A percentile compares a stretch with the other conserved stretches of the same genome.
Evolutionary conservation across 2,888 invertebrate species (phyloP).

Genomic region (Xestia c-nigrum): DNA sequence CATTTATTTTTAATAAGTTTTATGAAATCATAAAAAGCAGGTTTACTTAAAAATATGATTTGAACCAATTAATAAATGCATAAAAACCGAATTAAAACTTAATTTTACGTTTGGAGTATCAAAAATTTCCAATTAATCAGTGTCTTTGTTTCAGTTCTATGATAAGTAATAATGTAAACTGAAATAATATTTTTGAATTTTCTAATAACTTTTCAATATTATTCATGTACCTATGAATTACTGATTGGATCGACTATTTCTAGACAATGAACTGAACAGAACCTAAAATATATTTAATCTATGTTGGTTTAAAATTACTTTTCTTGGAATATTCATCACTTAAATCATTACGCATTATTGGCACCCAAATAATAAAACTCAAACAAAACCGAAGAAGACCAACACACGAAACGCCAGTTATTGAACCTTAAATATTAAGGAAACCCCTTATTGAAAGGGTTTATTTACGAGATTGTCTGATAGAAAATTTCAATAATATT

Average conservation of each 20-base stretch:
- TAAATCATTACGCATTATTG: background rate
- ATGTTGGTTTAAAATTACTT: background rate
- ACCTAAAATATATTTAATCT: background rate
- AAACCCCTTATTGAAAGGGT: constrained; percentile 10
- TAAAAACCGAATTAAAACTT: background rate
- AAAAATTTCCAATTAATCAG: constrained; percentile 27
- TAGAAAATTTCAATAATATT: constrained; percentile 2
- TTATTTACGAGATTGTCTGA: constrained; percentile 15
- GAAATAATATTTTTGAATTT: constrained; percentile 7
- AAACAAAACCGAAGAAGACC: constrained; percentile 10
- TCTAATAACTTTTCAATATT: constrained; percentile 17
- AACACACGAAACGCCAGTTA: constrained; percentile 25
- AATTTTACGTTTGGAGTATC: background rate
- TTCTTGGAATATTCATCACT: fast-evolving
- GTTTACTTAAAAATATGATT: background rate
- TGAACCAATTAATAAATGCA: too few relatives aligned
- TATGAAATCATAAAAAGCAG: background rate
- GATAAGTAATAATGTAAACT: constrained; percentile 11
- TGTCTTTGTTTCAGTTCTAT: constrained; percentile 4
- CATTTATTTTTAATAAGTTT: background rate
- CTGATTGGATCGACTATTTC: background rate
- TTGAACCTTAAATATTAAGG: constrained; percentile 22
- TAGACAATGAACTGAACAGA: background rate
- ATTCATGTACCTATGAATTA: constrained; percentile 6
- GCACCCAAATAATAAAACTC: background rate